A percentile compares a stretch with the other conserved stretches of the same genome.
Evolutionary conservation across 2,888 invertebrate genomes (phyloP).

Genomic region (Embidobia sp.): DNA sequence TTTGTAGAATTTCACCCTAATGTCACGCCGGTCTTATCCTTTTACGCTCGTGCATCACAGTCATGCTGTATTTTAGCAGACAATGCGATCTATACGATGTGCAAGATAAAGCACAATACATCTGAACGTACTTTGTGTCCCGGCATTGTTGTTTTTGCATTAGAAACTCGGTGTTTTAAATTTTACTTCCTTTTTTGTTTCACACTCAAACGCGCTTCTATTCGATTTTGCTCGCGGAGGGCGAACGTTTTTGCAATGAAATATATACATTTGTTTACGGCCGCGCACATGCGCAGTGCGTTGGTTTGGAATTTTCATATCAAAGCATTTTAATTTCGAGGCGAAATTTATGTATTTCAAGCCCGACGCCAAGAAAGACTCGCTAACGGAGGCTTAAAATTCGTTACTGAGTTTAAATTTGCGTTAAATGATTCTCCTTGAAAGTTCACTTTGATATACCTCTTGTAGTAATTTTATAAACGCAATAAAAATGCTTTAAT

Average conservation of each 20-base stretch:
- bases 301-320: neutral
- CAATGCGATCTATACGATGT: constrained; percentile 60
- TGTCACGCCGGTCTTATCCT: constrained; percentile 59
- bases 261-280: no score
- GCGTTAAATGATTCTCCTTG: constrained; percentile 2
- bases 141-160: constrained; percentile 41
- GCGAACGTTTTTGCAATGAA: no score
- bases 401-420: constrained; percentile 9
- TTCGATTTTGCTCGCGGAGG: no score
- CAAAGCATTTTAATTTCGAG: neutral
- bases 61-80: constrained; percentile 60
- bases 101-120: constrained; percentile 63
- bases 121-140: constrained; percentile 48
- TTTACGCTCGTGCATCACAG: constrained; percentile 63
- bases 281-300: no score
- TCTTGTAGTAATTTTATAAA: constrained; percentile 3
- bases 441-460: constrained; percentile 5
- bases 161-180: constrained; percentile 15
- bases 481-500: constrained; percentile 14
- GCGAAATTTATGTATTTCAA: no score
- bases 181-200: constrained; percentile 15
- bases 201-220: no score
- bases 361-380: no score
- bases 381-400: constrained; percentile 6
- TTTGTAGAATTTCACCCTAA: constrained; percentile 66